Evolutionary conservation across 2,888 invertebrate genomes (phyloP).

Genomic region (Petrolisthes cinctipes): DNA sequence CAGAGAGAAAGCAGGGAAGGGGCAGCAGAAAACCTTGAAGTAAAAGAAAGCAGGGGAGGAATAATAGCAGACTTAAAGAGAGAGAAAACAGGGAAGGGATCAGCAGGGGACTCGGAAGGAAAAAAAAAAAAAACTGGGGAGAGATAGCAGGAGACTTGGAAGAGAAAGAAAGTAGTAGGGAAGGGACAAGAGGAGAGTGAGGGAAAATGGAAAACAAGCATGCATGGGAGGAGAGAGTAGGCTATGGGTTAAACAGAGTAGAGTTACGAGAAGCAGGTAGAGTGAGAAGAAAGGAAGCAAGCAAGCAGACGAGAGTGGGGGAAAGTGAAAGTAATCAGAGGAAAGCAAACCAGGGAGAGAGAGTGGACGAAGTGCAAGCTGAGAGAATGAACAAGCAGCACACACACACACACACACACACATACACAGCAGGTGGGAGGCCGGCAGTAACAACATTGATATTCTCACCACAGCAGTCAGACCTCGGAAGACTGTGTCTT

Average conservation of each 20-base stretch:
- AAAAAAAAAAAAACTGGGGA: neutral
- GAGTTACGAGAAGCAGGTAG: neutral
- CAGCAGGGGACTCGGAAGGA: neutral
- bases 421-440: no score
- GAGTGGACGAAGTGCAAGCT: no score
- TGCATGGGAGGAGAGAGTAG: neutral
- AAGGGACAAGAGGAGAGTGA: neutral
- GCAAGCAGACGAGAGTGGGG: neutral
- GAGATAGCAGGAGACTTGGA: neutral
- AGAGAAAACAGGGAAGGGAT: neutral
- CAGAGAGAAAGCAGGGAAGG: no score
- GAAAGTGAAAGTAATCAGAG: neutral
- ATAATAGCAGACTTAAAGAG: neutral
- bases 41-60: neutral
- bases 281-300: neutral
- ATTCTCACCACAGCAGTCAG: no score
- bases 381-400: no score
- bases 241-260: no score
- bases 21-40: no score
- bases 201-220: neutral
- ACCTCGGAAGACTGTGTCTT: no score
- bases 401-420: no score
- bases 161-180: neutral
- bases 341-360: no score
- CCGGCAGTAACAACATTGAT: no score